Evolutionary conservation across 2,797 vertebrate species (phyloP).

Genomic region (Coregonus ussuriensis): DNA sequence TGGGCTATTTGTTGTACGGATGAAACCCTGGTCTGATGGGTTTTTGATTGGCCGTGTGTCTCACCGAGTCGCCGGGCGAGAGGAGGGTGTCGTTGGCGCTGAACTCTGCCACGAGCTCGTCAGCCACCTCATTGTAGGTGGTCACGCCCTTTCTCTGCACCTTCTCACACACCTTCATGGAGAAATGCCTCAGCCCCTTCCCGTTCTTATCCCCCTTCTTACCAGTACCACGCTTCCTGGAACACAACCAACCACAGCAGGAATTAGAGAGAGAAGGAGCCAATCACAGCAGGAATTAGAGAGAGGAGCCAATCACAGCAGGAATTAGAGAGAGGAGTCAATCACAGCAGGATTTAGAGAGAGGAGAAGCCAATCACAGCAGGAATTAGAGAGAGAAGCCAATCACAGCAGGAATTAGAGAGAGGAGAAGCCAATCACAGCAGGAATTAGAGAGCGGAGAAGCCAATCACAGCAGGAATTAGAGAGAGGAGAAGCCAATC

Average conservation of each 20-base stretch:
- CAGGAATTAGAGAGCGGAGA: too few relatives aligned
- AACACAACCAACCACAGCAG: neutral
- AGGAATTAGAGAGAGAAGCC: too few relatives aligned
- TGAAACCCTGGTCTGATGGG: neutral
- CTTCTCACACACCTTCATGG: constrained; percentile 99
- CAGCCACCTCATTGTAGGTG: constrained; percentile 98
- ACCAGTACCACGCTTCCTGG: constrained; percentile 89
- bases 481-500: too few relatives aligned
- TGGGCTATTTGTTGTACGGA: neutral
- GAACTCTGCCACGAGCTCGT: constrained; percentile 97
- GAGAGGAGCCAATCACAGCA: neutral
- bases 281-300: neutral
- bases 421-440: too few relatives aligned
- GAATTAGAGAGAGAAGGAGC: neutral
- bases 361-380: neutral
- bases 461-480: too few relatives aligned
- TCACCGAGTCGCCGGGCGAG: constrained; percentile 94
- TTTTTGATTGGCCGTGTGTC: constrained; percentile 36
- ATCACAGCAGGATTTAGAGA: neutral
- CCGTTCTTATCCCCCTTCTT: constrained; percentile 99
- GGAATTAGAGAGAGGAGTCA: neutral
- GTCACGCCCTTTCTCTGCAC: constrained; percentile 98
- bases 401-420: too few relatives aligned
- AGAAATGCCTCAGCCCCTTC: constrained; percentile 97
- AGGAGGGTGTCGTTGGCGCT: constrained; percentile 95